These are phyloP conservation scores for Vimba vimba DNA, from an alignment of 2,113 vertebrate species.

Conservation along the genomic window DNA sequence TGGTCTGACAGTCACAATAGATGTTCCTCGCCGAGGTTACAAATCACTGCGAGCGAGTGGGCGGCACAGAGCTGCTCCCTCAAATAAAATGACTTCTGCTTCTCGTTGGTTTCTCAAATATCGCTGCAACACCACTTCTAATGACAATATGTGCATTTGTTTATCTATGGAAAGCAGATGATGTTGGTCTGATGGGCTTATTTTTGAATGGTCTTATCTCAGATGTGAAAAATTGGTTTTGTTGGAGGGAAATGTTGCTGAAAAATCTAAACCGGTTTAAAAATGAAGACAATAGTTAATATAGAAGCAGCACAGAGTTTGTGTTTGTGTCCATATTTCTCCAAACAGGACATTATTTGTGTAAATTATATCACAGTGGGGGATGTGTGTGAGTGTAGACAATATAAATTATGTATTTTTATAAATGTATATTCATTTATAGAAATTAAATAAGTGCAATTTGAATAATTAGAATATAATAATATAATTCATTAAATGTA, in stretches of 20 bases:
- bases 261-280: background rate
- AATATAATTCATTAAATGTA: too few relatives aligned
- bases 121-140: constrained; percentile 43
- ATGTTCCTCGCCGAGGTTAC: constrained; percentile 66
- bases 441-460: too few relatives aligned
- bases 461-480: too few relatives aligned
- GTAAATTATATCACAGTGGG: background rate
- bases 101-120: constrained; percentile 59
- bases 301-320: background rate
- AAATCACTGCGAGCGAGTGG: constrained; percentile 69
- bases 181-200: constrained; percentile 8
- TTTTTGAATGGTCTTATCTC: constrained; percentile 21
- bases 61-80: constrained; percentile 62
- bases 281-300: background rate
- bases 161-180: constrained; percentile 15
- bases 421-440: too few relatives aligned
- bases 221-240: background rate
- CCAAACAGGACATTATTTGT: background rate
- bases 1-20: constrained; percentile 68
- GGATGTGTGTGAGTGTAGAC: too few relatives aligned
- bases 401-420: too few relatives aligned
- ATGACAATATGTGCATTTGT: constrained; percentile 47
- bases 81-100: constrained; percentile 65
- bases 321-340: background rate
- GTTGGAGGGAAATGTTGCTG: background rate